These are phyloP conservation scores for Carollia perspicillata DNA, from an alignment of 2,113 vertebrate species.

Conservation along the genomic window DNA sequence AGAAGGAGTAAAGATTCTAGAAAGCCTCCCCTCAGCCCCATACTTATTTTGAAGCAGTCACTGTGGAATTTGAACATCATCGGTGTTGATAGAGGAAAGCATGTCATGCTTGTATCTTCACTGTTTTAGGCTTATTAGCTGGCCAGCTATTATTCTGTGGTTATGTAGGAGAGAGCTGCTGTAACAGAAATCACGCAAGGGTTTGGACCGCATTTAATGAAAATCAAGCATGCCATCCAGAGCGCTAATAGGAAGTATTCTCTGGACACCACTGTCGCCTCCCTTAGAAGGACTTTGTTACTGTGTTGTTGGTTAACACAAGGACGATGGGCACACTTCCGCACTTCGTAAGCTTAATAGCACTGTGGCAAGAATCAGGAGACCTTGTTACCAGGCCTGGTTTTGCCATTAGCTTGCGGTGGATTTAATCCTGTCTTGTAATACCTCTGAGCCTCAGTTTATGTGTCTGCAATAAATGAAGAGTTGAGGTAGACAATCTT, in stretches of 20 bases:
- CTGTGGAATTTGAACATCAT: background rate
- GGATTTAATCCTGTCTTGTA: background rate
- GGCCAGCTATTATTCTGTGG: background rate
- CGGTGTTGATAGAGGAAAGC: background rate
- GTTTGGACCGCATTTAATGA: background rate
- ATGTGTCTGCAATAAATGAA: background rate
- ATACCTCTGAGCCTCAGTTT: background rate
- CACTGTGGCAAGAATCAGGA: background rate
- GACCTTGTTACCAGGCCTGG: background rate
- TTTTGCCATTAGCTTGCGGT: background rate
- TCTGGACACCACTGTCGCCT: background rate
- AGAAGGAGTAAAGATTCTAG: background rate
- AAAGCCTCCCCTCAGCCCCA: background rate
- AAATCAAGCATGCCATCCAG: background rate
- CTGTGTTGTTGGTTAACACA: background rate
- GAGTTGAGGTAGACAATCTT: background rate
- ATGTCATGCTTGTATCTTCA: background rate
- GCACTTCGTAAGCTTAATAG: background rate
- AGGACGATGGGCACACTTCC: background rate
- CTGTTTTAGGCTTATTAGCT: background rate
- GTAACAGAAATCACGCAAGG: background rate
- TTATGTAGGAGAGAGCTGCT: background rate
- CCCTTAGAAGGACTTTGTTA: background rate
- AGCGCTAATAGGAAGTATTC: background rate
- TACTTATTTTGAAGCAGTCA: background rate